Conservation (phyloP, 2,113 vertebrate genomes). For the Syngnathoides biaculeatus region DNA sequence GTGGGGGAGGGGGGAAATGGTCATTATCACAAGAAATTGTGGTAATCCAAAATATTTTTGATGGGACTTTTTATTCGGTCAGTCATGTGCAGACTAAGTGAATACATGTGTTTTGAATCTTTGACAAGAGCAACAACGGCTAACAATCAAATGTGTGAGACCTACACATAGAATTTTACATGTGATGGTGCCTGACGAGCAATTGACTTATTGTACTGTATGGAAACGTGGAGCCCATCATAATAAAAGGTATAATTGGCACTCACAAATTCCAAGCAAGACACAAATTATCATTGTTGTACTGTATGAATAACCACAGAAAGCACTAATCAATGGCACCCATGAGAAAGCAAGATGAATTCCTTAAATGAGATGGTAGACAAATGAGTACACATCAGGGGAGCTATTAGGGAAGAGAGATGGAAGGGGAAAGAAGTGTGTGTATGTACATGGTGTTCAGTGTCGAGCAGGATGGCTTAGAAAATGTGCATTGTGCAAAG, state of each 20-base stretch:
- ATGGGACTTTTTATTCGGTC: conserved; percentile 2
- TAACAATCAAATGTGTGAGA: conserved; percentile 15
- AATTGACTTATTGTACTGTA: background rate
- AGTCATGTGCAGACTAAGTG: conserved; percentile 29
- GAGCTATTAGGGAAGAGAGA: conserved; percentile 45
- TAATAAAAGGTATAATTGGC: conserved; percentile 63
- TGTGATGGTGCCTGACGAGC: conserved; percentile 12
- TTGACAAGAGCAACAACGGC: conserved; percentile 31
- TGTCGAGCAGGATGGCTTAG: conserved; percentile 11
- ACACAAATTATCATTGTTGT: conserved; percentile 65
- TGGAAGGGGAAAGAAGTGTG: conserved; percentile 18
- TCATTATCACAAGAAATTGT: background rate
- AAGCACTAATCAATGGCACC: conserved; percentile 60
- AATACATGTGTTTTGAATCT: conserved; percentile 31
- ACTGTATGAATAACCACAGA: conserved; percentile 60
- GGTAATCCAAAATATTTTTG: background rate
- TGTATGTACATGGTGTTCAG: conserved; percentile 20
- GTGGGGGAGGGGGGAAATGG: too few species aligned
- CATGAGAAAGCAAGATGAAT: conserved; percentile 65
- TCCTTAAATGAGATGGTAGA: conserved; percentile 68
- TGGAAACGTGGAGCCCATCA: conserved; percentile 44
- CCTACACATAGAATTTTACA: conserved; percentile 15
- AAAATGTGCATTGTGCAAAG: conserved; percentile 22
- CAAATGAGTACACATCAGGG: conserved; percentile 47
- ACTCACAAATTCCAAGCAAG: conserved; percentile 53